Percentiles rank a stretch among this genome's conserved stretches.
These are phyloP conservation scores for Doryteuthis pealeii DNA, from an alignment of 1,140 invertebrate genomes.

Conservation along the genomic window DNA sequence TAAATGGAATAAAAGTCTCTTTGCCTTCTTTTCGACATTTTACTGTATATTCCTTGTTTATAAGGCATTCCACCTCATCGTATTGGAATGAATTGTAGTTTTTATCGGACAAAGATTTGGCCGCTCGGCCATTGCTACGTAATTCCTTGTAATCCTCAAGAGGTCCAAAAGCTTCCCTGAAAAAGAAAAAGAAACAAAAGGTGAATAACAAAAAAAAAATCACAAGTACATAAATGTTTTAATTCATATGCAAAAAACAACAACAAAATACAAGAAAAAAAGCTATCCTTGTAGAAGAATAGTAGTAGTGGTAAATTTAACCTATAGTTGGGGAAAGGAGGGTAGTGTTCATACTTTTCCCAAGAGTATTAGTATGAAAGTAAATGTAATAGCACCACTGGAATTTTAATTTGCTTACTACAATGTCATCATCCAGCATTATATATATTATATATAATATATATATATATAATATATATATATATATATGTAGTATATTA, in stretches of 20 bases:
- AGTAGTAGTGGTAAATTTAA: no score
- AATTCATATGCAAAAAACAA: no score
- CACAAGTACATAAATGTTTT: background rate
- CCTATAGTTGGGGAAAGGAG: no score
- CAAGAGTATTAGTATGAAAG: no score
- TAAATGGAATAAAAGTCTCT: slow-evolving; percentile 90
- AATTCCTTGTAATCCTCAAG: background rate
- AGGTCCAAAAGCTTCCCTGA: background rate
- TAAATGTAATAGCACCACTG: no score
- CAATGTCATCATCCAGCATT: no score
- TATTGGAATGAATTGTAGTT: slow-evolving; percentile 33
- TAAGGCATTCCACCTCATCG: slow-evolving; percentile 84
- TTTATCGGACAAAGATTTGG: slow-evolving; percentile 18
- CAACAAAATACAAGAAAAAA: slow-evolving; percentile 25
- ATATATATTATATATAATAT: no score
- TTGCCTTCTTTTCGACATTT: slow-evolving; percentile 79
- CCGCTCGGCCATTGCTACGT: slow-evolving; percentile 7
- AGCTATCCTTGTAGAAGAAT: no score
- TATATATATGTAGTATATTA: no score
- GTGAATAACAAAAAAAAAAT: background rate
- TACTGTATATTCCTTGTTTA: slow-evolving; percentile 85
- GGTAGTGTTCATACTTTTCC: no score
- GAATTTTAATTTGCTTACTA: no score
- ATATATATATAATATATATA: no score
- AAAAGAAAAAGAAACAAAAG: background rate